Evolutionary conservation across 2,113 vertebrate genomes (phyloP), one percentile per base, ranked within the genome.

Genomic region (Noturus placidus): DNA sequence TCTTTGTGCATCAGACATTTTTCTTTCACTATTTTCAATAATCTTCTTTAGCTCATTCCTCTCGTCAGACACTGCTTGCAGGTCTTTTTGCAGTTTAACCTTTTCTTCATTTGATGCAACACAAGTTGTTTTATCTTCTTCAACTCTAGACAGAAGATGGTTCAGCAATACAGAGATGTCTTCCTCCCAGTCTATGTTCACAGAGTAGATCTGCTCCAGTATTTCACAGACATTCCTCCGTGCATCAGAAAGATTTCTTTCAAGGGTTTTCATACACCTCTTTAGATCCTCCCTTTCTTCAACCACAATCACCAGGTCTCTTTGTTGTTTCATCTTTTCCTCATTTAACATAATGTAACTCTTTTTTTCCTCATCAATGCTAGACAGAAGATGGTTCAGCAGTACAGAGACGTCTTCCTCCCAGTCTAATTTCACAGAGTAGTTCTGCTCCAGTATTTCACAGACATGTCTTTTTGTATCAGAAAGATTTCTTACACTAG

Each of bases 301-400:
- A 90, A 50, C 46, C 46, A 50, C 9, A 10, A 10, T 50, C 63
- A 91, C 87, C 76, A 96, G 86, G 30, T 94, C 92, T 14, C 92
- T 92, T 92, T 94, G 92, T 70, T 96, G 91, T 69, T 93, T 91
- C 15, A 93, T 92, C 89, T 91, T 94, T 67, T 93, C 90, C 6
- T 84, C 67, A 4, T 72, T 57, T 52, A 42, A 70, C 46, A 52
- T 22, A 33, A 15, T 56, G 30, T 35, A 13, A 35, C 46, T 70
- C 27, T 20, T 20, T 17, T 94, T 93, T 89, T 95, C 94, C 84
- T 96, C 93, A 30, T 94, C 94, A 65, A 93, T 89, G 92, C 87
- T 93, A 82, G 88, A 86, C 87, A 96, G 87, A 52, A 85, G 92
- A 86, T 87, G 93, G 80, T 89, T 69, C 8, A 97, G 56, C 50